phyloP scores from a whole-genome alignment of 2,888 invertebrate species.

The Drosophila parthenogenetica region DNA sequence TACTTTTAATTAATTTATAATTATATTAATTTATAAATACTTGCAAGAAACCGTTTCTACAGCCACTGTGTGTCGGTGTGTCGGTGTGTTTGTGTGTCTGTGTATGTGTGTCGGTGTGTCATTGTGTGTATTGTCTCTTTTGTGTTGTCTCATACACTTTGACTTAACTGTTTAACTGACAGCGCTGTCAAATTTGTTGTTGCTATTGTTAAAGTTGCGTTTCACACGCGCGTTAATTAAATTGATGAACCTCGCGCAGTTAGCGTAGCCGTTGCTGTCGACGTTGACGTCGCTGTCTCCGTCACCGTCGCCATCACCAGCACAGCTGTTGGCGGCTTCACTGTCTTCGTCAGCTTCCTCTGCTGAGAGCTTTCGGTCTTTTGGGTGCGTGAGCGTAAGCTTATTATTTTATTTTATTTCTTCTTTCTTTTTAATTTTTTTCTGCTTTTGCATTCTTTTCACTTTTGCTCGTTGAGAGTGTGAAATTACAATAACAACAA shows the following conservation, averaged over 20 bases:
- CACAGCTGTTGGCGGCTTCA: slow-evolving; percentile 1
- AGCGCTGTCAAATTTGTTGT: slow-evolving; percentile 55
- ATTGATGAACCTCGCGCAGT: slow-evolving; percentile 46
- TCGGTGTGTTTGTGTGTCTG: background rate
- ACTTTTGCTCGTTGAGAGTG: slow-evolving; percentile 65
- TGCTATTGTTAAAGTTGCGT: slow-evolving; percentile 46
- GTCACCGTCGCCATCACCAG: background rate
- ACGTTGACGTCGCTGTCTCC: background rate
- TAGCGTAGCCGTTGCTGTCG: background rate
- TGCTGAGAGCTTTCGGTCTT: slow-evolving; percentile 28
- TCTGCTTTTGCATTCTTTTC: slow-evolving; percentile 60
- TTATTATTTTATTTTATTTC: slow-evolving; percentile 6
- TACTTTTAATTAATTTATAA: slow-evolving; percentile 13
- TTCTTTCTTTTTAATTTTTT: slow-evolving; percentile 13
- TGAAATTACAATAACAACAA: slow-evolving; percentile 70
- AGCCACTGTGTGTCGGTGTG: background rate
- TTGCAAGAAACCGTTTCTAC: slow-evolving; percentile 7
- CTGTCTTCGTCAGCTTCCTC: slow-evolving; percentile 16
- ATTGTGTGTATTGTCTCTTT: slow-evolving; percentile 30
- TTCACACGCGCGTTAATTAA: slow-evolving; percentile 69
- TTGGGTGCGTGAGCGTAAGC: slow-evolving; percentile 61
- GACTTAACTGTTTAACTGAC: slow-evolving; percentile 51
- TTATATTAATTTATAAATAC: slow-evolving; percentile 8
- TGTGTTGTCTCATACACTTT: slow-evolving; percentile 33
- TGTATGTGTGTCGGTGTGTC: background rate